Percentiles rank a stretch among this genome's conserved stretches.
Evolutionary conservation across 2,797 vertebrate species (phyloP).

Genomic region (Poeciliopsis turneri): DNA sequence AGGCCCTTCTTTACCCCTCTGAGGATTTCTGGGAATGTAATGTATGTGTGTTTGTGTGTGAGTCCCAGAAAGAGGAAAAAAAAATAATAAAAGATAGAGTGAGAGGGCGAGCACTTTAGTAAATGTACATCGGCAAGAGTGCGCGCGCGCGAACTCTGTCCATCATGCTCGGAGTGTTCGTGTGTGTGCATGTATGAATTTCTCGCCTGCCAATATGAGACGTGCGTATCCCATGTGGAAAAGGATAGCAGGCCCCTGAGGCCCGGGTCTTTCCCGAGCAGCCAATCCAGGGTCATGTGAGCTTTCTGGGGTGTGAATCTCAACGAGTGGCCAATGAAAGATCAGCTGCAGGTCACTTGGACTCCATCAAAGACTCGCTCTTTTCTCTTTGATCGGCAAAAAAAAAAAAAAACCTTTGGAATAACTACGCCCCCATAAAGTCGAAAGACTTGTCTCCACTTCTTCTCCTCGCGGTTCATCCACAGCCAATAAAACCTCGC

Average conservation of each 20-base stretch:
- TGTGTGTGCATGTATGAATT: slow-evolving; percentile 53
- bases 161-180: slow-evolving; percentile 42
- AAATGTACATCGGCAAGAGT: slow-evolving; percentile 31
- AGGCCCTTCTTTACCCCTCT: slow-evolving; percentile 68
- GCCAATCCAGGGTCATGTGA: slow-evolving; percentile 85
- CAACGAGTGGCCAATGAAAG: slow-evolving; percentile 84
- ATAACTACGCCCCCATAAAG: slow-evolving; percentile 85
- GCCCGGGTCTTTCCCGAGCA: slow-evolving; percentile 87
- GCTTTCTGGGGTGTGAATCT: slow-evolving; percentile 89
- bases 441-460: slow-evolving; percentile 74
- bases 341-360: slow-evolving; percentile 90
- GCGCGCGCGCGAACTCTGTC: slow-evolving; percentile 23
- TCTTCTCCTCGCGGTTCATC: slow-evolving; percentile 74
- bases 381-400: slow-evolving; percentile 33
- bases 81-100: background rate
- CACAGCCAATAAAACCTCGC: slow-evolving; percentile 84
- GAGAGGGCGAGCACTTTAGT: slow-evolving; percentile 55
- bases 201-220: slow-evolving; percentile 60
- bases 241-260: slow-evolving; percentile 87
- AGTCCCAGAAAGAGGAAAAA: slow-evolving; percentile 9
- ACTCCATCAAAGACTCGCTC: slow-evolving; percentile 79
- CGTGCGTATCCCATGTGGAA: slow-evolving; percentile 81
- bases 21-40: slow-evolving; percentile 72
- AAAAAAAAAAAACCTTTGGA: slow-evolving; percentile 78
- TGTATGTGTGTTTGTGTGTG: slow-evolving; percentile 57